Evolutionary conservation across 2,888 invertebrate genomes (phyloP).

Genomic region (Ormyrus labotus): DNA sequence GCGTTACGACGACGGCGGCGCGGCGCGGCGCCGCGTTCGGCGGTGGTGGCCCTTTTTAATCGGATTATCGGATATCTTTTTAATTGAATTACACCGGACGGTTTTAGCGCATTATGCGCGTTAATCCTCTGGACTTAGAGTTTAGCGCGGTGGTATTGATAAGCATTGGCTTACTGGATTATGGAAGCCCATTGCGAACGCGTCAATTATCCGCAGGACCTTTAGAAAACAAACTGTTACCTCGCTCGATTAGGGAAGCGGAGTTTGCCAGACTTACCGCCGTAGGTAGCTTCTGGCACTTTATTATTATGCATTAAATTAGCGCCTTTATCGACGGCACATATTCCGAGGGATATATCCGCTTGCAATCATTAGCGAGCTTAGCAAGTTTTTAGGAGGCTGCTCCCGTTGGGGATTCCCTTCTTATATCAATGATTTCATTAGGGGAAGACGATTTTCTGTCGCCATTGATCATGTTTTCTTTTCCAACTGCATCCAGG

Average conservation of each 20-base stretch:
- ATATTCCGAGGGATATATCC: no score
- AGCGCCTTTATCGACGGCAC: background rate
- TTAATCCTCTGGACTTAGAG: constrained; percentile 14
- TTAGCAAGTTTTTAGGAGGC: no score
- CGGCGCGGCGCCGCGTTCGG: no score
- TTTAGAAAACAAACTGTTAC: background rate
- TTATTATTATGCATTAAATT: background rate
- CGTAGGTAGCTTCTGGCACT: background rate
- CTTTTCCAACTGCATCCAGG: no score
- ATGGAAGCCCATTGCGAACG: background rate
- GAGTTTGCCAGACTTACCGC: background rate
- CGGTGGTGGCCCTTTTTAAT: constrained; percentile 11
- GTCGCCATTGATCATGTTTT: no score
- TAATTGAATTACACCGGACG: constrained; percentile 33
- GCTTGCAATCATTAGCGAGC: no score
- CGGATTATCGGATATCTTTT: constrained; percentile 36
- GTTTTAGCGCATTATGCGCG: constrained; percentile 26
- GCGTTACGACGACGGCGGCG: no score
- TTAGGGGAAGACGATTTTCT: no score
- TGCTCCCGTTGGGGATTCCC: no score
- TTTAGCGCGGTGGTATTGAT: constrained; percentile 24
- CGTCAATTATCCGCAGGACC: background rate
- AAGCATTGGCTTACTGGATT: constrained; percentile 43
- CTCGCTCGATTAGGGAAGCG: background rate
- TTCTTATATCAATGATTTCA: no score